phyloP scores from a whole-genome alignment of 2,888 invertebrate genomes.

The Plebejus argus region DNA sequence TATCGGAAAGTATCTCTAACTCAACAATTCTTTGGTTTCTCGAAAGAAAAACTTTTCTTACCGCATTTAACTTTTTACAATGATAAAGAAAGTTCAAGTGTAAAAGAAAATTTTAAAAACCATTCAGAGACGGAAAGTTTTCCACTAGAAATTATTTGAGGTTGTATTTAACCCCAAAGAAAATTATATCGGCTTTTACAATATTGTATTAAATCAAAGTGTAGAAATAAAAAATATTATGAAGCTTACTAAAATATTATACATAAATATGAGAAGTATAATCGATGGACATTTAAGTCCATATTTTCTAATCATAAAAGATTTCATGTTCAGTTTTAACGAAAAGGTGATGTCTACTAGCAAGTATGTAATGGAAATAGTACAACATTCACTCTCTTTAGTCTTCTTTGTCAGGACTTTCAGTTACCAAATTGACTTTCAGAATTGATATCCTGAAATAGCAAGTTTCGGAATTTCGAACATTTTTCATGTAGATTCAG shows the following conservation, averaged over 20 bases:
- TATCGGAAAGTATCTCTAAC: not conserved
- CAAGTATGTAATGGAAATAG: not conserved
- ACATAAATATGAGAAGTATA: no score
- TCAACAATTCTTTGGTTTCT: not conserved
- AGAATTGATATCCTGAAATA: constrained; percentile 7
- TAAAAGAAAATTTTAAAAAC: not conserved
- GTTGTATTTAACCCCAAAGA: not conserved
- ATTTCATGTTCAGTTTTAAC: no score
- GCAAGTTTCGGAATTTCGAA: not conserved
- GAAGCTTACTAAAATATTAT: no score
- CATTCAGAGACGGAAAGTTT: not conserved
- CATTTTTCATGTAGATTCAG: constrained; percentile 1
- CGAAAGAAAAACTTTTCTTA: not conserved
- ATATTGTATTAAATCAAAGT: no score
- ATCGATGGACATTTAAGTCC: no score
- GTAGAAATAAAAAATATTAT: no score
- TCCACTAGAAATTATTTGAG: not conserved
- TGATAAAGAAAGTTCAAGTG: not conserved
- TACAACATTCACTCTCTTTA: not conserved
- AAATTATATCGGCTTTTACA: not conserved
- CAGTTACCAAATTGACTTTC: not conserved
- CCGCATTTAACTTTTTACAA: not conserved
- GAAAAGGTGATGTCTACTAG: no score
- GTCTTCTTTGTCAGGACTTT: not conserved
- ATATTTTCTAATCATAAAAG: no score